Evolutionary conservation across 2,888 invertebrate genomes (phyloP).

Genomic region (Orthonevra nobilis): DNA sequence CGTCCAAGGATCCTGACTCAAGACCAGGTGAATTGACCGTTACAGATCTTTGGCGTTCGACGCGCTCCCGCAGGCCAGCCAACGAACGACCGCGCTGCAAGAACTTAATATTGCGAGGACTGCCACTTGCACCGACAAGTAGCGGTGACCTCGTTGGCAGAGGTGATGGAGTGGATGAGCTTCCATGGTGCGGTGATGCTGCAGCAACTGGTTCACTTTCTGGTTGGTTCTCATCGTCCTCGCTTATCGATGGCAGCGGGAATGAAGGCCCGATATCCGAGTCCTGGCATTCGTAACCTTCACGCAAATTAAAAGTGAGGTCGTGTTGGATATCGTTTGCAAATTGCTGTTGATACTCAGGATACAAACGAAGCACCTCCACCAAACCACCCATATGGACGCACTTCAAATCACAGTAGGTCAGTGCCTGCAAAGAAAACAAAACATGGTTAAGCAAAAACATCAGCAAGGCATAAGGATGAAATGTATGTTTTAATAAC

Average conservation of each 20-base stretch:
- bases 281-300: constrained; percentile 93
- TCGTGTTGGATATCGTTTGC: constrained; percentile 97
- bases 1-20: constrained; percentile 82
- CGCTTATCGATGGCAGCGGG: constrained; percentile 95
- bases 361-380: constrained; percentile 93
- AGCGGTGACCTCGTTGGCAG: constrained; percentile 75
- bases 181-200: constrained; percentile 79
- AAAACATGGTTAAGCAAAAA: constrained; percentile 1
- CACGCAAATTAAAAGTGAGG: constrained; percentile 95
- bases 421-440: constrained; percentile 85
- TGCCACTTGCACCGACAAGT: constrained; percentile 75
- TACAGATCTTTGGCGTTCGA: constrained; percentile 85
- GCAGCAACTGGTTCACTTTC: constrained; percentile 86
- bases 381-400: constrained; percentile 94
- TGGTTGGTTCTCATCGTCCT: constrained; percentile 95
- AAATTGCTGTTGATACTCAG: constrained; percentile 97
- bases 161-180: constrained; percentile 74
- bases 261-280: constrained; percentile 79
- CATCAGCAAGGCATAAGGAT: neutral
- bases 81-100: constrained; percentile 81
- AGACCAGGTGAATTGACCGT: constrained; percentile 81
- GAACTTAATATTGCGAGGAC: constrained; percentile 76
- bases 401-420: constrained; percentile 97
- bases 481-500: neutral
- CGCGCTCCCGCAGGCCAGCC: constrained; percentile 83